phyloP scores from a whole-genome alignment of 2,113 vertebrate genomes.

The Odocoileus hemionus region DNA sequence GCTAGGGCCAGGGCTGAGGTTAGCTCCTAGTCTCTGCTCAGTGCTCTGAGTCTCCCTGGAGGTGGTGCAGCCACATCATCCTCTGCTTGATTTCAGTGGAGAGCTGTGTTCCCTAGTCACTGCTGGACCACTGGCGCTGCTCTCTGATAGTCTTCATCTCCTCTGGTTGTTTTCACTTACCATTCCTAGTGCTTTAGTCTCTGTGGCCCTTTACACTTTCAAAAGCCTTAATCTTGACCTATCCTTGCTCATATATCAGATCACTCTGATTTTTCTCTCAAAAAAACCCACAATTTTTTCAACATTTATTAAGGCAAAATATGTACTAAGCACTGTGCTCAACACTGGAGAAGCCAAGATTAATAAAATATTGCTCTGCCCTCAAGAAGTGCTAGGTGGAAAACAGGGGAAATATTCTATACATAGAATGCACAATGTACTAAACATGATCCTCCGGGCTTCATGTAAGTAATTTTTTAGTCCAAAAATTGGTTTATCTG shows the following conservation, averaged over 20 bases:
- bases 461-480: neutral
- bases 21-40: neutral
- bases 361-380: neutral
- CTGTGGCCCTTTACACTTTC: neutral
- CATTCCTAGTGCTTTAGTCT: neutral
- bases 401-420: neutral
- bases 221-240: neutral
- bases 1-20: neutral
- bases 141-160: neutral
- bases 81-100: neutral
- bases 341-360: neutral
- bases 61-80: neutral
- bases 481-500: neutral
- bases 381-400: neutral
- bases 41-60: neutral
- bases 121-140: no score
- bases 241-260: neutral
- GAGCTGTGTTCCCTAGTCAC: fast-evolving
- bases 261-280: neutral
- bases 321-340: neutral
- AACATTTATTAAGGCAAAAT: neutral
- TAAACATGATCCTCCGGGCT: neutral
- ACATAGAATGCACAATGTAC: neutral
- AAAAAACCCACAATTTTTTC: neutral
- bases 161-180: neutral